phyloP scores from a whole-genome alignment of 2,797 vertebrate species.

The Bovichtus diacanthus region DNA sequence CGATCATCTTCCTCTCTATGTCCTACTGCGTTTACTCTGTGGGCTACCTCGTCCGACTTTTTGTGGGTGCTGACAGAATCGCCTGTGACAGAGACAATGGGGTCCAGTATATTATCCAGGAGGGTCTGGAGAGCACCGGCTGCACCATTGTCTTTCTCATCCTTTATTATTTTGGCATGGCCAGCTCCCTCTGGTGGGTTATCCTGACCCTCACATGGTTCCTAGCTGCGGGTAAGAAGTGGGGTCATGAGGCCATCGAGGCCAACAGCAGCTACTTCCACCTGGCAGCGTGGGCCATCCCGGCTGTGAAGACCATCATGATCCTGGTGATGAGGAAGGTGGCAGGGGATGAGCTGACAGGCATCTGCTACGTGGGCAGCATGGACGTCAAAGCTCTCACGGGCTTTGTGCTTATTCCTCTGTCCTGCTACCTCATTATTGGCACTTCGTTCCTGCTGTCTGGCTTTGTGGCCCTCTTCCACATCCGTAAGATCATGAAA shows the following conservation, averaged over 20 bases:
- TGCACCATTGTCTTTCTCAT: slow-evolving; percentile 98
- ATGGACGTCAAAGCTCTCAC: slow-evolving; percentile 97
- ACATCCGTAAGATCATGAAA: slow-evolving; percentile 97
- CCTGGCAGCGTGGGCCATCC: slow-evolving; percentile 96
- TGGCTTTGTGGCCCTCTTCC: slow-evolving; percentile 97
- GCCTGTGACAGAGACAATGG: slow-evolving; percentile 96
- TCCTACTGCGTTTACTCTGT: slow-evolving; percentile 98
- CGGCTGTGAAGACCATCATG: slow-evolving; percentile 96
- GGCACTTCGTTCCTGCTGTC: slow-evolving; percentile 97
- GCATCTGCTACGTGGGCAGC: slow-evolving; percentile 97
- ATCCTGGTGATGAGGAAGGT: slow-evolving; percentile 97
- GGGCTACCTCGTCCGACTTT: slow-evolving; percentile 97
- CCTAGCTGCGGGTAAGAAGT: slow-evolving; percentile 96
- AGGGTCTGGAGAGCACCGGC: slow-evolving; percentile 97
- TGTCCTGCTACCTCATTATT: slow-evolving; percentile 94
- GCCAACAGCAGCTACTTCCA: slow-evolving; percentile 99
- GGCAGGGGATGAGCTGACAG: slow-evolving; percentile 96
- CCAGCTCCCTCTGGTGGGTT: slow-evolving; percentile 99
- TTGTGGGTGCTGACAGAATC: slow-evolving; percentile 94
- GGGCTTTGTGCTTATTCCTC: slow-evolving; percentile 94
- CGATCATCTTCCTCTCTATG: slow-evolving; percentile 99
- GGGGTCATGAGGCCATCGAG: slow-evolving; percentile 98
- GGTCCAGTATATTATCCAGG: slow-evolving; percentile 96
- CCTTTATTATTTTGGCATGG: slow-evolving; percentile 99
- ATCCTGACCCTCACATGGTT: slow-evolving; percentile 98